A percentile compares a stretch with the other conserved stretches of the same genome.
phyloP scores from a whole-genome alignment of 30 jellyfish, hydroid and myxozoan species.

The Calvadosia cruxmelitensis region DNA sequence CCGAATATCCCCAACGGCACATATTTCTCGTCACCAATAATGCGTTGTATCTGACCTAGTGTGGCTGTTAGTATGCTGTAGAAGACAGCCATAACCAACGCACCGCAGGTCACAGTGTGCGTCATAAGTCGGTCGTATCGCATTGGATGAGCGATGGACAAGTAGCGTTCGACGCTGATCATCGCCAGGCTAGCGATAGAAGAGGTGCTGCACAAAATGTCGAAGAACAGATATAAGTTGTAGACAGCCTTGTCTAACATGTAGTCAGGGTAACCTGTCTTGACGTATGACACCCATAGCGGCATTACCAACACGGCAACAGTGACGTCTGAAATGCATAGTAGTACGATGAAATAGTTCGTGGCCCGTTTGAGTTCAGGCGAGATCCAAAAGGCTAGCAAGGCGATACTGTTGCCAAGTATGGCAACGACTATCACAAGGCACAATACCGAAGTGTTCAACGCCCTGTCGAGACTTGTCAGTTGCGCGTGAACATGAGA shows the following conservation, averaged over 20 bases:
- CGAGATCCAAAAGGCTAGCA: constrained; percentile 55
- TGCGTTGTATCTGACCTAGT: constrained; percentile 7
- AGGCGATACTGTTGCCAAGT: constrained; percentile 58
- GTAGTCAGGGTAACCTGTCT: constrained; percentile 50
- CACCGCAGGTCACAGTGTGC: constrained; percentile 5
- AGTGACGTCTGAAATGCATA: constrained; percentile 71
- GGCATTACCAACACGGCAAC: constrained; percentile 67
- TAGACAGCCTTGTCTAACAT: constrained; percentile 20
- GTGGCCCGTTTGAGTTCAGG: constrained; percentile 52
- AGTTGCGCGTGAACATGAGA: not conserved
- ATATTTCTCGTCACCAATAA: not conserved
- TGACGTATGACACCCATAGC: constrained; percentile 48
- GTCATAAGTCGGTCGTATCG: constrained; percentile 42
- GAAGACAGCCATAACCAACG: not conserved
- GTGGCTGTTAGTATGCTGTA: constrained; percentile 23
- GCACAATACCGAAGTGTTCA: constrained; percentile 31
- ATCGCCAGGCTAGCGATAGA: constrained; percentile 66
- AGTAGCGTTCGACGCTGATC: constrained; percentile 82
- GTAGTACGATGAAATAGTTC: constrained; percentile 53
- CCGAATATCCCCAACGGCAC: constrained; percentile 13
- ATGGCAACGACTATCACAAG: constrained; percentile 43
- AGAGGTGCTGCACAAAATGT: constrained; percentile 68
- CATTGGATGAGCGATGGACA: constrained; percentile 41
- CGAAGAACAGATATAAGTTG: constrained; percentile 44
- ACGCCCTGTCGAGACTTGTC: not conserved